Conservation (phyloP, 2,888 invertebrate species). For the Coelogynopora nodosa region DNA sequence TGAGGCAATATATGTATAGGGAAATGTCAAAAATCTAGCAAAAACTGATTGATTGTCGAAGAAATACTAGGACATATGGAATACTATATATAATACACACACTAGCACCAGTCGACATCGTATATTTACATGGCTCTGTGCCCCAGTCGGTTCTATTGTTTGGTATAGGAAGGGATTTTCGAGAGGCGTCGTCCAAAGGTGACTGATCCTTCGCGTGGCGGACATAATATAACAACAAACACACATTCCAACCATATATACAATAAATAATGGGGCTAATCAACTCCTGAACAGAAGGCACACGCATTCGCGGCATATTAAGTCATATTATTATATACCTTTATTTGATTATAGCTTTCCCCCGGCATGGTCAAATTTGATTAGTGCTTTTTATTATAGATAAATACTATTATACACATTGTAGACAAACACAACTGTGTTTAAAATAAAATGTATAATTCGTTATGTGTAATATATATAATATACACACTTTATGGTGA, state of each 20-base stretch:
- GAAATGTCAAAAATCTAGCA: background rate
- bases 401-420: too few species aligned
- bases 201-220: background rate
- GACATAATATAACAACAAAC: background rate
- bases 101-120: background rate
- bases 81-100: background rate
- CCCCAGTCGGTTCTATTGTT: background rate
- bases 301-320: background rate
- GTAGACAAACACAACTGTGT: too few species aligned
- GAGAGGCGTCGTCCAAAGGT: background rate
- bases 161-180: background rate
- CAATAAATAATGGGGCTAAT: background rate
- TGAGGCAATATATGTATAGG: background rate
- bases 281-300: background rate
- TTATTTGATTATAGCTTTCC: background rate
- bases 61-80: background rate
- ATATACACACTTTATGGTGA: too few species aligned
- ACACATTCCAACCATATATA: background rate
- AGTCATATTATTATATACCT: too few species aligned
- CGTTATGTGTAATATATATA: too few species aligned
- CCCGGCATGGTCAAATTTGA: background rate
- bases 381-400: too few species aligned
- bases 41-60: background rate
- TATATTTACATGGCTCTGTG: background rate
- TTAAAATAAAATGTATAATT: too few species aligned